Evolutionary conservation across 1,140 invertebrate species (phyloP).

Genomic region (Rhynchophorus ferrugineus): DNA sequence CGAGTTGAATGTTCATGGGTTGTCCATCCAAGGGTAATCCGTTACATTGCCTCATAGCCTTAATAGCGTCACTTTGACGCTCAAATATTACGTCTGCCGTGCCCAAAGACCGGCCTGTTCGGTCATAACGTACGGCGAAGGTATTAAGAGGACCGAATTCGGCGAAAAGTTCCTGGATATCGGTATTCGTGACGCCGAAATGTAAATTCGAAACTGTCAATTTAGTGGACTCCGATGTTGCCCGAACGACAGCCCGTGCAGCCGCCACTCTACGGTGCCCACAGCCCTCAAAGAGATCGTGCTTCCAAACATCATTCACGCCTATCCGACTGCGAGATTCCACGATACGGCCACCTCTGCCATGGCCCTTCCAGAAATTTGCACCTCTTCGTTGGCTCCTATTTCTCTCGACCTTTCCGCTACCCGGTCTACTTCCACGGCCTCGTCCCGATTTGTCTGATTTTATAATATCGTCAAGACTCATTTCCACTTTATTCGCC

Average conservation of each 20-base stretch:
- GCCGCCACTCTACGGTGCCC: slow-evolving; percentile 57
- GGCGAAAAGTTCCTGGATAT: slow-evolving; percentile 94
- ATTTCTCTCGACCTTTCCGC: slow-evolving; percentile 42
- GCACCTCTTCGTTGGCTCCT: slow-evolving; percentile 43
- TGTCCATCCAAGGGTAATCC: slow-evolving; percentile 92
- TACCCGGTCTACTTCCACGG: slow-evolving; percentile 42
- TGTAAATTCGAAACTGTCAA: slow-evolving; percentile 92
- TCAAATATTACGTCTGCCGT: slow-evolving; percentile 97
- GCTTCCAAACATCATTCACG: slow-evolving; percentile 90
- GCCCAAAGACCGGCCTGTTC: slow-evolving; percentile 88
- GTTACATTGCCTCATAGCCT: slow-evolving; percentile 97
- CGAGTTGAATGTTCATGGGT: slow-evolving; percentile 90
- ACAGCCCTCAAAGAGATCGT: slow-evolving; percentile 89
- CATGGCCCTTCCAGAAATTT: slow-evolving; percentile 53
- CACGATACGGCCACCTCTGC: slow-evolving; percentile 52
- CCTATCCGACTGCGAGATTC: slow-evolving; percentile 67
- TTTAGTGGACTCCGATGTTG: slow-evolving; percentile 62
- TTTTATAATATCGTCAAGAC: slow-evolving; percentile 92
- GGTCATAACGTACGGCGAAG: slow-evolving; percentile 94
- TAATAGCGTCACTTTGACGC: slow-evolving; percentile 80
- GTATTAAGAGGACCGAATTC: slow-evolving; percentile 93
- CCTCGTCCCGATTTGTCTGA: slow-evolving; percentile 49
- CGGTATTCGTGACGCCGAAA: slow-evolving; percentile 92
- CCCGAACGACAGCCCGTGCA: slow-evolving; percentile 44
- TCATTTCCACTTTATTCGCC: slow-evolving; percentile 93